Conservation (phyloP, 2,888 invertebrate genomes). For the Caenorhabditis sulstoni region DNA sequence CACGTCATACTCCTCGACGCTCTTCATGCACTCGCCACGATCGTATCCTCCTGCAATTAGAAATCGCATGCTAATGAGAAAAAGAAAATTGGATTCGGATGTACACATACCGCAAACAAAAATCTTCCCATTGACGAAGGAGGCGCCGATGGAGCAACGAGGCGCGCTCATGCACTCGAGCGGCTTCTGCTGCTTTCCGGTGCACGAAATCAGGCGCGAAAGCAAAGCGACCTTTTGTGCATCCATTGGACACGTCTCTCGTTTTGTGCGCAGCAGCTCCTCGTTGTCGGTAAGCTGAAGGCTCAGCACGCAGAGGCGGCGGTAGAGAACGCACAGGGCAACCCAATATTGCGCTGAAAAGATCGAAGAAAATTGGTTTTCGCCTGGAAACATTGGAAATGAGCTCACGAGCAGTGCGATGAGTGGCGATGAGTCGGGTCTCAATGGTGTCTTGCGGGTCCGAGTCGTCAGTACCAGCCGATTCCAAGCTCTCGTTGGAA, state of each 20-base stretch:
- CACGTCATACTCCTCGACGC: conserved; percentile 86
- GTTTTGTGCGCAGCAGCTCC: conserved; percentile 64
- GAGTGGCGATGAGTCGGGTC: conserved; percentile 74
- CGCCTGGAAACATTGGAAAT: no score
- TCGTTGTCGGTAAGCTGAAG: conserved; percentile 79
- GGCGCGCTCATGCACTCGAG: conserved; percentile 85
- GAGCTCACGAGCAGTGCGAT: conserved; percentile 74
- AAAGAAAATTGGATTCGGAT: neutral
- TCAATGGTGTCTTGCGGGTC: conserved; percentile 77
- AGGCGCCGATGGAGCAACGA: conserved; percentile 88
- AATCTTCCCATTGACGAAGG: conserved; percentile 86
- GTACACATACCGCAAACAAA: conserved; percentile 86
- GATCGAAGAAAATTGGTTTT: no score
- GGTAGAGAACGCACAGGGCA: conserved; percentile 85
- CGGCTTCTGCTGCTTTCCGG: conserved; percentile 78
- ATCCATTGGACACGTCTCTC: conserved; percentile 52
- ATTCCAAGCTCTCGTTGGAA: conserved; percentile 71
- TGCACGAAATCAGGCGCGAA: conserved; percentile 67
- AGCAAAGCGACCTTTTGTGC: conserved; percentile 62
- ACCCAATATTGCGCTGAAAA: conserved; percentile 83
- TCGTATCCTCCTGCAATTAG: conserved; percentile 87
- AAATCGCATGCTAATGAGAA: no score
- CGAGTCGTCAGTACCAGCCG: conserved; percentile 66
- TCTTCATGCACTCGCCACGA: conserved; percentile 88
- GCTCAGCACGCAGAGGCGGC: conserved; percentile 84